Conservation (phyloP, 2,888 invertebrate genomes). For the Melanophora roralis region DNA sequence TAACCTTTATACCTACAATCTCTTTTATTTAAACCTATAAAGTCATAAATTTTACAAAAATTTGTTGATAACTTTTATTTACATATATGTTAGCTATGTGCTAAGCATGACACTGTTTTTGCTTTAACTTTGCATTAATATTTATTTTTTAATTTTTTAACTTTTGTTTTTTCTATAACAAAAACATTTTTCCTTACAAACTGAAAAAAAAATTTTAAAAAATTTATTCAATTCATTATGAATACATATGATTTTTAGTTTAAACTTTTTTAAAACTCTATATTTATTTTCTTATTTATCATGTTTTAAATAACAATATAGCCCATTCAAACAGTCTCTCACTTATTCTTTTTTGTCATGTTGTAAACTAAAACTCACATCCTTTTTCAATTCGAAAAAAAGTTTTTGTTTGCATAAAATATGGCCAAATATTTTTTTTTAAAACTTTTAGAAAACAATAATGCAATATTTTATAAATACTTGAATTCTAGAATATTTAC, state of each 20-base stretch:
- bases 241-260: neutral
- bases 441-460: neutral
- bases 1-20: too few relatives aligned
- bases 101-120: conserved; percentile 8
- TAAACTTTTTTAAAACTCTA: conserved; percentile 29
- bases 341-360: neutral
- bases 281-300: conserved; percentile 48
- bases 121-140: conserved; percentile 51
- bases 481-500: too few relatives aligned
- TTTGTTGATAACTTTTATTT: neutral
- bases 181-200: neutral
- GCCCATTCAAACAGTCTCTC: neutral
- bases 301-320: conserved; percentile 39
- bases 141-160: conserved; percentile 46
- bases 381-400: neutral
- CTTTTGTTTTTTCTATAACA: conserved; percentile 23
- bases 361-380: neutral
- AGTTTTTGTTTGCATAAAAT: neutral
- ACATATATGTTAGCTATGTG: neutral
- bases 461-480: too few relatives aligned
- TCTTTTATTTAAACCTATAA: too few relatives aligned
- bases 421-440: too few relatives aligned
- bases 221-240: neutral
- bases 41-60: too few relatives aligned
- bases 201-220: too few relatives aligned